Conservation (phyloP, 2,888 invertebrate genomes). For the Drosophila multiciliata region DNA sequence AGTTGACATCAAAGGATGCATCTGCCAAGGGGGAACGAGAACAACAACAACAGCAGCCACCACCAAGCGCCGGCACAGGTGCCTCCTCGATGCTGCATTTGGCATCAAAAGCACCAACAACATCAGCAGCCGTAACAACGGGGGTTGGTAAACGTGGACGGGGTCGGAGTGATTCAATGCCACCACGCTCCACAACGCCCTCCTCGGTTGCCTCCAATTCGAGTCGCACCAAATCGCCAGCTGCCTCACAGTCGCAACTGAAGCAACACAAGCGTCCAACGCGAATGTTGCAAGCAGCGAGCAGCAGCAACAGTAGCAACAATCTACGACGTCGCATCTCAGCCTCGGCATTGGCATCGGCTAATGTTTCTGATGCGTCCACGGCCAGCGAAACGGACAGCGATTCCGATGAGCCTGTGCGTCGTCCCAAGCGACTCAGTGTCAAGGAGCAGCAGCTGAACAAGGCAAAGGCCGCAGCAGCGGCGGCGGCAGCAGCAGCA, state of each 20-base stretch:
- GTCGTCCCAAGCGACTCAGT: slow-evolving; percentile 76
- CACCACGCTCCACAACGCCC: slow-evolving; percentile 88
- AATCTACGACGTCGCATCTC: slow-evolving; percentile 85
- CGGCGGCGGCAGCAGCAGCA: slow-evolving; percentile 43
- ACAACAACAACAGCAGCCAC: slow-evolving; percentile 26
- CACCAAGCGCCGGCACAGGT: slow-evolving; percentile 14
- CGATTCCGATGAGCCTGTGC: slow-evolving; percentile 85
- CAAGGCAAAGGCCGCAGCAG: slow-evolving; percentile 69
- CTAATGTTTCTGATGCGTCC: slow-evolving; percentile 87
- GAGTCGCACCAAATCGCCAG: slow-evolving; percentile 88
- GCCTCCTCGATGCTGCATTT: slow-evolving; percentile 7
- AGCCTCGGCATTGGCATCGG: slow-evolving; percentile 79
- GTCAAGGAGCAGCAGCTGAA: slow-evolving; percentile 64
- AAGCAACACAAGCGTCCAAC: slow-evolving; percentile 84
- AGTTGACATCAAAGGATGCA: slow-evolving; percentile 26
- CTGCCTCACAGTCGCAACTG: slow-evolving; percentile 85
- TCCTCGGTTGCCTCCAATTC: slow-evolving; percentile 88
- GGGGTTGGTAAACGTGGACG: slow-evolving; percentile 85
- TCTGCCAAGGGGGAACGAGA: slow-evolving; percentile 13
- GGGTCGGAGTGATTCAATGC: slow-evolving; percentile 85
- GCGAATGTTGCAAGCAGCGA: slow-evolving; percentile 74
- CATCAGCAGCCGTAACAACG: slow-evolving; percentile 10
- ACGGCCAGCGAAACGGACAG: slow-evolving; percentile 87
- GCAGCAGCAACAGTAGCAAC: slow-evolving; percentile 40
- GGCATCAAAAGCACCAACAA: slow-evolving; percentile 36